Conservation (phyloP, 2,797 vertebrate genomes). For the Cyclura pinguis region DNA sequence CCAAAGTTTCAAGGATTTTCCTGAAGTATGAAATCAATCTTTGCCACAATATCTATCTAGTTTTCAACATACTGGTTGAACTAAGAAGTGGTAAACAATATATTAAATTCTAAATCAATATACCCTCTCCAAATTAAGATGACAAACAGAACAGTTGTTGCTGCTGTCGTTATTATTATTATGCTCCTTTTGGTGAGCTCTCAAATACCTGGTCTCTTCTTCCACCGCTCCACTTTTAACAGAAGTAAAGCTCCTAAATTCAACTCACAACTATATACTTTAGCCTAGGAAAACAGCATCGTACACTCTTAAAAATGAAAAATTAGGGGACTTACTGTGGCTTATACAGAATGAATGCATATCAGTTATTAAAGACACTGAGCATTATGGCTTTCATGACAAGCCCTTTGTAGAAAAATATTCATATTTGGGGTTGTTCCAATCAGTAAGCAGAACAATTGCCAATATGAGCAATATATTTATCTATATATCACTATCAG, state of each 20-base stretch:
- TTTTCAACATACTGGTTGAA: background rate
- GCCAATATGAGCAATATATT: constrained; percentile 28
- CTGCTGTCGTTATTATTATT: background rate
- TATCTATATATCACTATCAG: background rate
- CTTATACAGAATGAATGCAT: constrained; percentile 60
- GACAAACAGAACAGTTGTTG: background rate
- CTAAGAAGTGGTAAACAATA: background rate
- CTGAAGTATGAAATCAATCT: background rate
- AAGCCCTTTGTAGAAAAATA: constrained; percentile 29
- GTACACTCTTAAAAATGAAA: constrained; percentile 60
- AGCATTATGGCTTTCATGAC: background rate
- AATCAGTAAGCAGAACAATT: constrained; percentile 17
- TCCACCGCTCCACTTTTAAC: constrained; percentile 43
- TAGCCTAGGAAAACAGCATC: constrained; percentile 52
- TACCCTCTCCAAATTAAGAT: too few relatives aligned
- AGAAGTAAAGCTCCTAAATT: constrained; percentile 64
- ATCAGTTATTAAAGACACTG: constrained; percentile 12
- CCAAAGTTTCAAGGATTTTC: background rate
- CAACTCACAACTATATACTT: constrained; percentile 74
- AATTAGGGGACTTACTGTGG: constrained; percentile 63
- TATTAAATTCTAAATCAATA: background rate
- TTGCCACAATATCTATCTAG: background rate
- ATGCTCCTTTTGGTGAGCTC: background rate
- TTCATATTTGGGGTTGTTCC: constrained; percentile 28
- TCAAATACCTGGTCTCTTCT: background rate